Evolutionary conservation across 2,113 vertebrate species (phyloP), one percentile per base, ranked within the genome.

Genomic region (Phalacrocorax brasilianus): DNA sequence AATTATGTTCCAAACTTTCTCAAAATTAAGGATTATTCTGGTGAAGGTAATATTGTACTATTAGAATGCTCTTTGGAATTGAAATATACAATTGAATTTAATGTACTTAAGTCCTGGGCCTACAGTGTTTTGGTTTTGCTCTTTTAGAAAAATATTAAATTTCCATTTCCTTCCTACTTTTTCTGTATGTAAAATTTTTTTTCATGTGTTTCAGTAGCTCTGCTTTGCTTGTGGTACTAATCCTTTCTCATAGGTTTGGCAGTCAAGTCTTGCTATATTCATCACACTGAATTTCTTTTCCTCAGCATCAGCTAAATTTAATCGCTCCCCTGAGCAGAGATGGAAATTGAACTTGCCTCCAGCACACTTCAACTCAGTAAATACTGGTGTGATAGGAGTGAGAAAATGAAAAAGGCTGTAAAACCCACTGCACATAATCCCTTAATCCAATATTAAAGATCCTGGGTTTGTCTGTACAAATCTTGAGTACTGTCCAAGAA

Each of bases 261-360:
- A 92, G 80, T 49, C 45, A 45, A 79, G 63, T 92, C 74, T 89
- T 92, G 66, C 79, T 50, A 55, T 45, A n/a, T 84, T 80, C 71
- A 83, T 95, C 27, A 61, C 38, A 38, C 33, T 79, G 67, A 50
- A 55, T 95, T 96, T 66, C 32, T 52, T 87, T 50, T 74, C 68
- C 71, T 85, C 70, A 73, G 61, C 55, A 84, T 90, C 87, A 78
- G 70, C 55, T 93, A 85, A 86, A 88, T 83, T 62, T 89, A 89
- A 95, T 93, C 70, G 52, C 35, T 89, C 55, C 61, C 58, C 38
- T 78, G 65, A 88, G 74, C 45, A 62, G 50, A 67, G 42, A 68
- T 91, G 65, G 88, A 91, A 95, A 93, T 94, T 78, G 86, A 96
- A 82, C 78, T 91, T 92, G 59, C 88, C 40, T 97, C 32, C 56